Percentiles rank a stretch among this genome's conserved stretches.
Conservation (phyloP, 2,888 invertebrate species). For the Xestia ashworthii region DNA sequence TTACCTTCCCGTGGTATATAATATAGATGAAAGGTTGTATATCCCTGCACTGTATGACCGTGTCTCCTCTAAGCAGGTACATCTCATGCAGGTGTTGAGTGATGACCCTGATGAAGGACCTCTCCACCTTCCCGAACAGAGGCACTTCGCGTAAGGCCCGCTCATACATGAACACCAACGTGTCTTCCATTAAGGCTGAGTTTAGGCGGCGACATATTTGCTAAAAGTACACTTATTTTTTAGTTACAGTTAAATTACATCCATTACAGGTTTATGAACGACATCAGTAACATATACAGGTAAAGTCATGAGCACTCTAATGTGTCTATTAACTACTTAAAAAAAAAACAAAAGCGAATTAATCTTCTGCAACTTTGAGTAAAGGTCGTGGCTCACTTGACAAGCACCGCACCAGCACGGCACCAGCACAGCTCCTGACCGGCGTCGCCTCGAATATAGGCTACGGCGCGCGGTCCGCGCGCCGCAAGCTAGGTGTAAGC, state of each 20-base stretch:
- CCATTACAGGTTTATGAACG: background rate
- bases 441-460: no score
- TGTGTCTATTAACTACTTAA: background rate
- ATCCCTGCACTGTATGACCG: constrained; percentile 87
- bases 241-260: background rate
- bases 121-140: constrained; percentile 88
- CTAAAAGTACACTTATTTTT: constrained; percentile 63
- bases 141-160: constrained; percentile 89
- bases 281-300: background rate
- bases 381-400: no score
- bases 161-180: constrained; percentile 89
- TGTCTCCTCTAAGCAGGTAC: constrained; percentile 88
- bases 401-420: no score
- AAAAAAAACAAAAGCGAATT: background rate
- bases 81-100: constrained; percentile 88
- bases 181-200: constrained; percentile 89
- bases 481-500: no score
- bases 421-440: no score
- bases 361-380: background rate
- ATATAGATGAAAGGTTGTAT: constrained; percentile 87
- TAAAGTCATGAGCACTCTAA: background rate
- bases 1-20: constrained; percentile 89
- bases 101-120: constrained; percentile 89
- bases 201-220: constrained; percentile 87
- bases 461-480: no score